A percentile compares a stretch with the other conserved stretches of the same genome.
Evolutionary conservation across 2,113 vertebrate species (phyloP).

Genomic region (Mobula birostris): DNA sequence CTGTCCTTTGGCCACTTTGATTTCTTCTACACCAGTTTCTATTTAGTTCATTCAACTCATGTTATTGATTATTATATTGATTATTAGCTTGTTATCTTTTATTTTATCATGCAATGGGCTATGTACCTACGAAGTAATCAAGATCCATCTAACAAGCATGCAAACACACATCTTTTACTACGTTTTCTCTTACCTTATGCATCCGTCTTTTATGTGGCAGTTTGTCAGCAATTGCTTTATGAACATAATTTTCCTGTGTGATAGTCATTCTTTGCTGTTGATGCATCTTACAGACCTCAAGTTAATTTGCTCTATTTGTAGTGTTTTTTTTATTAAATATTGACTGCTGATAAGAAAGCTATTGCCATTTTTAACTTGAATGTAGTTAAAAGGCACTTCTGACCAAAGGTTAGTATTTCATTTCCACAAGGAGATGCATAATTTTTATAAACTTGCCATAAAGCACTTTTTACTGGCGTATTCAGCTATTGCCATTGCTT

Average conservation of each 20-base stretch:
- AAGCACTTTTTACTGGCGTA: background rate
- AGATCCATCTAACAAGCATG: no score
- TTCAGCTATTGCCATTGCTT: background rate
- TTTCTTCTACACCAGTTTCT: no score
- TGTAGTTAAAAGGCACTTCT: background rate
- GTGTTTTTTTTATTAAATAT: background rate
- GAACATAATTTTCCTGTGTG: background rate
- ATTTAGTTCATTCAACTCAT: no score
- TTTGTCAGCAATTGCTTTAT: background rate
- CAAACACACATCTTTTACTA: no score
- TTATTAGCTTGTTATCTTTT: no score
- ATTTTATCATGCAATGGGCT: no score
- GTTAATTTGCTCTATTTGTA: no score
- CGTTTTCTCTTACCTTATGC: no score
- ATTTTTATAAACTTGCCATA: background rate
- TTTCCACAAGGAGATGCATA: background rate
- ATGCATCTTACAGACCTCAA: background rate
- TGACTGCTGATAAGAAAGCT: background rate
- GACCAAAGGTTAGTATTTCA: background rate
- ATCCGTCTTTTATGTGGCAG: no score
- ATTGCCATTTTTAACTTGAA: constrained; percentile 14
- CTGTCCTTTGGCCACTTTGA: no score
- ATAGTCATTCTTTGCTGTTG: background rate
- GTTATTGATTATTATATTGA: no score
- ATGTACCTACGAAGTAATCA: no score